These are phyloP conservation scores for Anabacerthia variegaticeps DNA, from an alignment of 2,797 vertebrate species.

Conservation along the genomic window DNA sequence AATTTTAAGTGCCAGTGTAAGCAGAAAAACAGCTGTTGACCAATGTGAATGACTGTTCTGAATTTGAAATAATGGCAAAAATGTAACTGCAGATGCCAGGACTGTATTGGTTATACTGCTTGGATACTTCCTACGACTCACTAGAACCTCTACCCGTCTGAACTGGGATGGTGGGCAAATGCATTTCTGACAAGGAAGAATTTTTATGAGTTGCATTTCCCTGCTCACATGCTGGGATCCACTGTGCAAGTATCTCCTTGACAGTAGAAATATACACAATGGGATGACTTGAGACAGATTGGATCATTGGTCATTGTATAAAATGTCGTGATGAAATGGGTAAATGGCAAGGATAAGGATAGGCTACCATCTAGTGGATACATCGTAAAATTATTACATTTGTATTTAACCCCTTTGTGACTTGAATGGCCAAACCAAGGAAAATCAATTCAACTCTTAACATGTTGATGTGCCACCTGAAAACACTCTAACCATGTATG, in stretches of 20 bases:
- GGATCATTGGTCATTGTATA: neutral
- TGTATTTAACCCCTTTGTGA: conserved; percentile 43
- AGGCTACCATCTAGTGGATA: conserved; percentile 78
- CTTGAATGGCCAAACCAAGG: conserved; percentile 50
- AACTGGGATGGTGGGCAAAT: neutral
- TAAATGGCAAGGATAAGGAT: conserved; percentile 44
- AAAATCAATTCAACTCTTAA: conserved; percentile 10
- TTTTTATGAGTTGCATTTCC: neutral
- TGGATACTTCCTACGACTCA: neutral
- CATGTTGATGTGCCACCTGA: conserved; percentile 18
- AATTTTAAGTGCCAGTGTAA: neutral
- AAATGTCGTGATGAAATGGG: neutral
- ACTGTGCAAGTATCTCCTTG: neutral
- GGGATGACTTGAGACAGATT: neutral
- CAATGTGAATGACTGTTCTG: neutral
- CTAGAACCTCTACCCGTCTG: neutral
- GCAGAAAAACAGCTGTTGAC: neutral
- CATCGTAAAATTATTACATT: conserved; percentile 20
- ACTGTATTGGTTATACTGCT: neutral
- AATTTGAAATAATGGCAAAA: neutral
- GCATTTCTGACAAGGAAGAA: neutral
- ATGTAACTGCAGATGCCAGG: neutral
- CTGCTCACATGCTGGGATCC: neutral
- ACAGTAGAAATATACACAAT: neutral
- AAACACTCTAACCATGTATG: conserved; percentile 21